Conservation (phyloP, 2,888 invertebrate genomes). For the Rhingia campestris region DNA sequence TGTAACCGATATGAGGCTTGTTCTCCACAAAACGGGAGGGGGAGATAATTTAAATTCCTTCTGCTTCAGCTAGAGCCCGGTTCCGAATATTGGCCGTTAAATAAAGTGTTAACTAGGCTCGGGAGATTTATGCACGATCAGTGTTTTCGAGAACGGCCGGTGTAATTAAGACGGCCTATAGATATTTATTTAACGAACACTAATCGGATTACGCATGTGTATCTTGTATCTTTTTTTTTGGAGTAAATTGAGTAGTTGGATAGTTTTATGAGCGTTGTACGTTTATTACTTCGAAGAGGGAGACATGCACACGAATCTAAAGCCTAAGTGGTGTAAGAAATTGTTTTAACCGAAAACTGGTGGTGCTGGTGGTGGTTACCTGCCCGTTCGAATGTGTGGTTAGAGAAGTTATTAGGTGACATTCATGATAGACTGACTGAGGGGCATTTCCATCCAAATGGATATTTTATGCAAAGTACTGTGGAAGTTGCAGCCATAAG, state of each 20-base stretch:
- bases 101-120: conserved; percentile 57
- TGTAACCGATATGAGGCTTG: conserved; percentile 55
- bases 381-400: conserved; percentile 5
- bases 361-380: conserved; percentile 18
- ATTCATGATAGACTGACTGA: conserved; percentile 16
- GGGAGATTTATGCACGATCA: conserved; percentile 43
- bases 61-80: conserved; percentile 19
- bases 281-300: not conserved
- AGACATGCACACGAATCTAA: not conserved
- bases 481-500: not conserved
- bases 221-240: conserved; percentile 46
- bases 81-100: conserved; percentile 30
- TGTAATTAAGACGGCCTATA: conserved; percentile 57
- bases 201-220: conserved; percentile 48
- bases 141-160: conserved; percentile 36
- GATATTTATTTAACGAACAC: conserved; percentile 54
- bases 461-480: conserved; percentile 35
- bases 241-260: conserved; percentile 61
- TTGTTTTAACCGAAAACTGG: conserved; percentile 13
- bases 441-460: conserved; percentile 40
- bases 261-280: conserved; percentile 25
- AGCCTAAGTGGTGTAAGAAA: conserved; percentile 27
- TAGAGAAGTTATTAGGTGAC: conserved; percentile 45
- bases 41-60: conserved; percentile 55
- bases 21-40: conserved; percentile 7